phyloP scores from a whole-genome alignment of 1,140 invertebrate species.

The Gerris buenoi region DNA sequence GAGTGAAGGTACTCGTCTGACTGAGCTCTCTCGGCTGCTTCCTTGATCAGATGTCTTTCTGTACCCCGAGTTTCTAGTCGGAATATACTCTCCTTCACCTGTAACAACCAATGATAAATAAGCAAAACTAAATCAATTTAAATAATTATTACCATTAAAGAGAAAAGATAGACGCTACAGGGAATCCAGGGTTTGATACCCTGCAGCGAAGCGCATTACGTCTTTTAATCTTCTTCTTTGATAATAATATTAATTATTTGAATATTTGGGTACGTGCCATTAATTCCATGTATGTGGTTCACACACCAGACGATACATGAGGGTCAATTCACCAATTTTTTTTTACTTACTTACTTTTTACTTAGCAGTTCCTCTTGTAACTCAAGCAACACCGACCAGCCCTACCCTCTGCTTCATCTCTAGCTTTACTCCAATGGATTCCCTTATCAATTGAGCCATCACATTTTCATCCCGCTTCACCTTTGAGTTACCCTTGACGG shows the following conservation, averaged over 20 bases:
- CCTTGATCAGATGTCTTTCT: conserved; percentile 43
- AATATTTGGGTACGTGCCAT: neutral
- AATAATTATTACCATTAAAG: conserved; percentile 1
- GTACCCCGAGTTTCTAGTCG: conserved; percentile 58
- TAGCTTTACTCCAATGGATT: too few species aligned
- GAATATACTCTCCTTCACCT: conserved; percentile 72
- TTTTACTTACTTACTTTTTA: too few species aligned
- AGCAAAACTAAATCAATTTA: conserved; percentile 9
- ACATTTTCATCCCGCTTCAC: too few species aligned
- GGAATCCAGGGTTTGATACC: neutral
- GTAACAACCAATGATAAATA: conserved; percentile 37
- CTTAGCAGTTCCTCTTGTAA: too few species aligned
- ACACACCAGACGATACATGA: neutral
- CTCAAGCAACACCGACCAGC: too few species aligned
- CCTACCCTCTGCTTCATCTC: too few species aligned
- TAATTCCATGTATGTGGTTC: neutral
- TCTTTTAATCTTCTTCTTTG: neutral
- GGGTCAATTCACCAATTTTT: neutral
- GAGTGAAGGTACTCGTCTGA: conserved; percentile 15
- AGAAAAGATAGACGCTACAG: neutral
- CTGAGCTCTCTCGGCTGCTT: conserved; percentile 31
- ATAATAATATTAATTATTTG: neutral
- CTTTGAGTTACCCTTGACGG: too few species aligned
- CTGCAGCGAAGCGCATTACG: neutral
- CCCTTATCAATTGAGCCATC: too few species aligned